Base-by-base conservation (phyloP, 2,888 invertebrate species). In the Machimus atricapillus region DNA sequence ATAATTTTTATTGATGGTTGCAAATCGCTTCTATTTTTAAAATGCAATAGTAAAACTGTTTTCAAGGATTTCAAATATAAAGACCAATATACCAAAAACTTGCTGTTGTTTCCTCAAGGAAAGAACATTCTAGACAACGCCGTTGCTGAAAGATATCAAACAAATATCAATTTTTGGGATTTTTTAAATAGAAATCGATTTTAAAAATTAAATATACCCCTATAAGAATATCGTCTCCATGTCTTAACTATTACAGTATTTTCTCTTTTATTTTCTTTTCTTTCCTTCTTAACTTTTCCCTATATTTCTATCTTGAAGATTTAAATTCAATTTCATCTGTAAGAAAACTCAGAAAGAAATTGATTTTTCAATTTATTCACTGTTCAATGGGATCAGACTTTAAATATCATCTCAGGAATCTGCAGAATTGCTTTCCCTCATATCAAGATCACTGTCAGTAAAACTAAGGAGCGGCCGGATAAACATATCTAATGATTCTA, bases 401-500 rank as follows among this genome's bases (percentile, higher is more conserved):
- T n/a, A n/a, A 40, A 40, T 40, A 40, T 43, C 19, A 16, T 8
- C 12, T 66, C 66, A 43, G 1, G n/a, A 23, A n/a, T 78, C 43
- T 40, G 43, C 3, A 14, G 43, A 78, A 78, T 78, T 37, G 23
- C n/a, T 78, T 78, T 43, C 19, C 40, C 19, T 43, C 34, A 16
- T 76, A 76, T 76, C 76, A 43, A 23, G 40, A 78, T 78, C 2
- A 9, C 23, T 43, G 78, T 40, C 37, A 37, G 78, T n/a, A 40
- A 78, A 43, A 23, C 23, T 23, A 43, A 43, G 16, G 43, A 19
- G 43, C 19, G 46, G 43, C 14, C 43, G 43, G 78, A 78, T 43
- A 43, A 78, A 78, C 43, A 78, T 43, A 43, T 78, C 78, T 40
- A 78, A 78, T 78, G 16, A 78, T 78, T 78, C 23, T 77, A 27